Evolutionary conservation across 2,888 invertebrate genomes (phyloP), one percentile per base, ranked within the genome.

Genomic region (Stratiomys singularior): DNA sequence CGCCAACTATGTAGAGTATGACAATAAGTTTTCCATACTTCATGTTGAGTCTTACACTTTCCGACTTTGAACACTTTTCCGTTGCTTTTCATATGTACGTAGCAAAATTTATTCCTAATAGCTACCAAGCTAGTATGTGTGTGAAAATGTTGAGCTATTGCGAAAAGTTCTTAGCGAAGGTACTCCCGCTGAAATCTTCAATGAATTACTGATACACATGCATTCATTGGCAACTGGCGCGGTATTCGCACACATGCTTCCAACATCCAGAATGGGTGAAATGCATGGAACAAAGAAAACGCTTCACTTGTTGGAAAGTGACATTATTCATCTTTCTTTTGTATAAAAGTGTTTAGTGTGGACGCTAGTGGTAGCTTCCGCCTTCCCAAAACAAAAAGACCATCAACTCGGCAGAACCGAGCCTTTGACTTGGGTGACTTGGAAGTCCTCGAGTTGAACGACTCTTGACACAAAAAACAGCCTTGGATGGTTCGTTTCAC

Each of bases 401-500:
- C 46, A 46, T 5, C 18, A 13, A n/a, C n/a, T n/a, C n/a, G n/a
- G n/a, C n/a, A n/a, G 15, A 3, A 7, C n/a, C 21, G 21, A 44
- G 28, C 46, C 67, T 37, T 23, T 44, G 67, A 37, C 67, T 67
- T 9, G 13, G 44, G 15, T 64, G 67, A 67, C 67, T 67, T 23
- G 23, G 21, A 37, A 44, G 67, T 21, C 7, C 21, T 67, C 46
- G 44, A 44, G 25, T 37, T 67, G 67, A 67, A 46, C 25, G 46
- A 27, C 67, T 67, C 67, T 67, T 67, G 67, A 67, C 67, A 67
- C 44, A 67, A 23, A 66, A 52, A 67, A 46, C 67, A 37, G 46
- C 67, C 21, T 67, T 46, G 67, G 44, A 46, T 67, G 9, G 46
- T 64, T 64, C 64, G 28, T 30, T 64, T 30, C 28, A 64, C 64